Evolutionary conservation across 2,888 invertebrate genomes (phyloP).

Genomic region (Acanthosoma haemorrhoidale): DNA sequence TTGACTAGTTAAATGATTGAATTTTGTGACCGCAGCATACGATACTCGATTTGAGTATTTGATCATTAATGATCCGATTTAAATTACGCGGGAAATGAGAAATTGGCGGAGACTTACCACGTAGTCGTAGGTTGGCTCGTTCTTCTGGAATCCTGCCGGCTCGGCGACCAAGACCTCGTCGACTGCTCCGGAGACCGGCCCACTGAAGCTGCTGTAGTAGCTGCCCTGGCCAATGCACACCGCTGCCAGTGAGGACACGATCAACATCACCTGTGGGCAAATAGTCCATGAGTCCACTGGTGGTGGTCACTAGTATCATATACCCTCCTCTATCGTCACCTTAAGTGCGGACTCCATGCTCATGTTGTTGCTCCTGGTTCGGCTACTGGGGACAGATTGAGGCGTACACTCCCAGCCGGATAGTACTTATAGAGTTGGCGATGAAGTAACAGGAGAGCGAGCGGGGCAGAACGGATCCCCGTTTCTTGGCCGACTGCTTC

Average conservation of each 20-base stretch:
- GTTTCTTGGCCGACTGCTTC: slow-evolving; percentile 28
- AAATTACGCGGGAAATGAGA: neutral
- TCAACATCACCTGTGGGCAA: neutral
- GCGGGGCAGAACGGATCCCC: slow-evolving; percentile 24
- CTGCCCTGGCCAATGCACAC: neutral
- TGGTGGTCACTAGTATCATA: neutral
- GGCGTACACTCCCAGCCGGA: neutral
- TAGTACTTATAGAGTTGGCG: slow-evolving; percentile 27
- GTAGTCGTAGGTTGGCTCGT: slow-evolving; percentile 60
- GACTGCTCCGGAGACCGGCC: slow-evolving; percentile 65
- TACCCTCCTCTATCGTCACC: neutral
- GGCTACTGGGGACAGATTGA: neutral
- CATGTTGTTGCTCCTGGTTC: neutral
- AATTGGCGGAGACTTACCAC: slow-evolving; percentile 51
- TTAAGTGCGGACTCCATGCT: neutral
- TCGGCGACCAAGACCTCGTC: slow-evolving; percentile 54
- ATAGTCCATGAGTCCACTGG: no score
- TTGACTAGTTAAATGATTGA: no score
- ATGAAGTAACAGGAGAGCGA: slow-evolving; percentile 20
- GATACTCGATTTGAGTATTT: neutral
- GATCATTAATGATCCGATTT: neutral
- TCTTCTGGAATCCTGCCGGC: slow-evolving; percentile 50
- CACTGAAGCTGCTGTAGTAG: slow-evolving; percentile 61
- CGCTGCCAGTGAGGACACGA: neutral
- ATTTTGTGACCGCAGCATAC: no score